Evolutionary conservation across 2,113 vertebrate genomes (phyloP).

Genomic region (Perccottus glenii): DNA sequence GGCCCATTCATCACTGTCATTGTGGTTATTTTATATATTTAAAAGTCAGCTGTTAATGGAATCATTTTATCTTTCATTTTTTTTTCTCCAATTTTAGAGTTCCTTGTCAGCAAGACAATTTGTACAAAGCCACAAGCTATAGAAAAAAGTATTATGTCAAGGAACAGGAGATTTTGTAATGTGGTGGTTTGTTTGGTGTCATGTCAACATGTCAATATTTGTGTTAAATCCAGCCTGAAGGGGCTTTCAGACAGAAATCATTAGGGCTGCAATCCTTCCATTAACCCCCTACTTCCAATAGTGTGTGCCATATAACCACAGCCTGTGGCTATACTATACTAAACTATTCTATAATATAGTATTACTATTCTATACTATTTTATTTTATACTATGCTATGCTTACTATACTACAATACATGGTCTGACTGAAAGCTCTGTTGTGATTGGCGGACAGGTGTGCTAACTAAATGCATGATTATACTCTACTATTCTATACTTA

Average conservation of each 20-base stretch:
- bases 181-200: not conserved
- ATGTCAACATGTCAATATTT: not conserved
- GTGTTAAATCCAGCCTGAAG: not conserved
- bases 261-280: not conserved
- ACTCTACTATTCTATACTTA: too few species aligned
- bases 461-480: too few species aligned
- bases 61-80: not conserved
- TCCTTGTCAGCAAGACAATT: not conserved
- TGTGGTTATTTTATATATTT: constrained; percentile 5
- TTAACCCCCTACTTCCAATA: not conserved
- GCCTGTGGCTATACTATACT: too few species aligned
- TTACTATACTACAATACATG: too few species aligned
- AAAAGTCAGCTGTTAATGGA: not conserved
- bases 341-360: too few species aligned
- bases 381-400: too few species aligned
- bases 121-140: constrained; percentile 6
- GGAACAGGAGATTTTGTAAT: not conserved
- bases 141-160: not conserved
- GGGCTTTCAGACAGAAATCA: not conserved
- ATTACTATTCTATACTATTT: too few species aligned
- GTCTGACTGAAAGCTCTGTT: too few species aligned
- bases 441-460: too few species aligned
- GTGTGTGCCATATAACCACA: too few species aligned
- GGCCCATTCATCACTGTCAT: constrained; percentile 24
- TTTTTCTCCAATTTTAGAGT: not conserved